These are phyloP conservation scores for Hippocampus mohnikei DNA, from an alignment of 2,113 vertebrate genomes.

Conservation along the genomic window DNA sequence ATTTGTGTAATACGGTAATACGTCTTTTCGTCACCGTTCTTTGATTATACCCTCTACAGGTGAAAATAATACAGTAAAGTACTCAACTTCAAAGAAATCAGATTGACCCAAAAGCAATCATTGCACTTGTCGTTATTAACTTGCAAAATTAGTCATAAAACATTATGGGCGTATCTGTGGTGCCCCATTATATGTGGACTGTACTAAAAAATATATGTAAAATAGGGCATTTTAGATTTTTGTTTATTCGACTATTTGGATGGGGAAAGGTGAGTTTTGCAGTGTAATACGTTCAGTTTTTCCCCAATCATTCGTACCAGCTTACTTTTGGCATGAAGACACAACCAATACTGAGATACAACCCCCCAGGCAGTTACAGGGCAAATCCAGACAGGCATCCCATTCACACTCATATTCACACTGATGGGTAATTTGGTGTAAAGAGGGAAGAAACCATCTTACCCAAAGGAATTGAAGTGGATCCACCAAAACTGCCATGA, in stretches of 20 bases:
- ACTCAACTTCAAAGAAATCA: too few species aligned
- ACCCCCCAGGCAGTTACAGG: too few species aligned
- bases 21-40: background rate
- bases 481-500: background rate
- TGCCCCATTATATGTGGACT: background rate
- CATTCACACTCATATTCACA: background rate
- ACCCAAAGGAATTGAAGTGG: background rate
- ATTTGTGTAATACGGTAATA: background rate
- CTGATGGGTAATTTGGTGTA: too few species aligned
- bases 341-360: too few species aligned
- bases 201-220: background rate
- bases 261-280: background rate
- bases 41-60: background rate
- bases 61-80: background rate
- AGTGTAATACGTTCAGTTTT: background rate
- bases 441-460: too few species aligned
- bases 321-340: background rate
- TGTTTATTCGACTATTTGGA: background rate
- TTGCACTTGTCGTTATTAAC: background rate
- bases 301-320: background rate
- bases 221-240: background rate
- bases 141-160: background rate
- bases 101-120: background rate
- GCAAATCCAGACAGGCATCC: background rate
- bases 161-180: background rate